Evolutionary conservation across 2,797 vertebrate species (phyloP), one percentile per base, ranked within the genome.

Genomic region (Lagodon rhomboides): DNA sequence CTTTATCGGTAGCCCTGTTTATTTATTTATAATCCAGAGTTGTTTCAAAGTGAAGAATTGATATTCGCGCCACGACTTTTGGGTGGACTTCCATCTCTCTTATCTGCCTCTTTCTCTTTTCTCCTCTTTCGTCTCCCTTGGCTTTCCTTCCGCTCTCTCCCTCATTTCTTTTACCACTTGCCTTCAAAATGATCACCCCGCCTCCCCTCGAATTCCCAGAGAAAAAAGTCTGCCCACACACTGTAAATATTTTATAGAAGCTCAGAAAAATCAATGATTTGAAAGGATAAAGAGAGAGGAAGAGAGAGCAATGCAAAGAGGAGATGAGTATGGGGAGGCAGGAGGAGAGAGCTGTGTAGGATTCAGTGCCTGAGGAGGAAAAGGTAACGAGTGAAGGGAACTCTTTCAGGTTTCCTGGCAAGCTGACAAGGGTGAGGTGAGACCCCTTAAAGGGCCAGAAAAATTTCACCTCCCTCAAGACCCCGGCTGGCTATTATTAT

Each of bases 191-290:
- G 55, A 93, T 91, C 91, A 70, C 63, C 73, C 77, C 85, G 73
- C 13, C 54, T 16, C 4, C 43, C 79, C 59, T 49, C 68, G 91
- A 91, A 93, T 87, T 93, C 91, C 91, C 91, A 84, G 78, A 89
- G 93, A 94, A 93, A 89, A 89, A 89, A 83, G 86, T 84, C 90
- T 90, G 89, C 90, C 91, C 91, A 93, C 93, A 94, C 89, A 92
- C 81, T 75, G 91, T 96, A 93, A 95, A 95, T 96, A 95, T 95
- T 95, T 95, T 83, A 95, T 94, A 87, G 82, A 89, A 78, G 84
- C 90, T 87, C 87, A 87, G 89, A 92, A 94, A 94, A 93, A 92
- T 94, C 92, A 88, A 93, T 94, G 91, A 89, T 93, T 92, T 93
- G 90, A 94, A 93, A 87, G 79, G 66, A 87, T 73, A 83, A 73